Base-by-base conservation (phyloP, 2,113 vertebrate species). In the Electrona antarctica region DNA sequence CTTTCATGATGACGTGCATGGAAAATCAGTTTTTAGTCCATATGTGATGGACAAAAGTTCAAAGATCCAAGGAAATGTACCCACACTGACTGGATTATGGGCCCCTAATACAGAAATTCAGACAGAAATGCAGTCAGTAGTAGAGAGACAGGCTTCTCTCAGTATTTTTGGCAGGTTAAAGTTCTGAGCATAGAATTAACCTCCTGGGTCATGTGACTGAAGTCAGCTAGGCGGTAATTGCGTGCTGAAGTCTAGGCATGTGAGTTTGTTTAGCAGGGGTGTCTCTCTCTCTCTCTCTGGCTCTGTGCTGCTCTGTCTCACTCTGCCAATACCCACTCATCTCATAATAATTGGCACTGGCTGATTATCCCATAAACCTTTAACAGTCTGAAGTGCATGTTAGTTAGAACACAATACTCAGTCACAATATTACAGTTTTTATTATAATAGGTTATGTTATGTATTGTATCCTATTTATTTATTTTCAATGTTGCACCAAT, bases 201-300 rank as follows among this genome's bases (percentile, higher is more conserved):
- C 51, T 71, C 60, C 73, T 65, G 46, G 69, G 84, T 77, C 91
- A 91, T 92, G 89, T 92, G 92, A 91, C 75, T 52, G 56, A 67
- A 64, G 72, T 62, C 77, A 74, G 48, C 73, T 68, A 79, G 77
- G 78, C 57, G 74, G 64, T 76, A 49, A 60, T 83, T 86, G 67
- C 63, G 73, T 71, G 71, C 63, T 79, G 78, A 89, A 88, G 81
- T 79, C 63, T 67, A 93, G 84, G 74, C 88, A 91, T 90, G 90
- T 92, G 91, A 92, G 89, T 87, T 91, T 90, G 73, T 92, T 91
- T 90, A 92, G 85, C 73, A 63, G 52, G 60, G 54, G 62, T 51
- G 14, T 71, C 50, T 79, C 74, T 74, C 28, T 54, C 76, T 54
- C 76, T 85, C 62, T 66, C 3, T 85, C 62, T 66, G 61, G 74